Evolutionary conservation across 2,797 vertebrate genomes (phyloP), one percentile per base, ranked within the genome.

Genomic region (Anabacerthia variegaticeps): DNA sequence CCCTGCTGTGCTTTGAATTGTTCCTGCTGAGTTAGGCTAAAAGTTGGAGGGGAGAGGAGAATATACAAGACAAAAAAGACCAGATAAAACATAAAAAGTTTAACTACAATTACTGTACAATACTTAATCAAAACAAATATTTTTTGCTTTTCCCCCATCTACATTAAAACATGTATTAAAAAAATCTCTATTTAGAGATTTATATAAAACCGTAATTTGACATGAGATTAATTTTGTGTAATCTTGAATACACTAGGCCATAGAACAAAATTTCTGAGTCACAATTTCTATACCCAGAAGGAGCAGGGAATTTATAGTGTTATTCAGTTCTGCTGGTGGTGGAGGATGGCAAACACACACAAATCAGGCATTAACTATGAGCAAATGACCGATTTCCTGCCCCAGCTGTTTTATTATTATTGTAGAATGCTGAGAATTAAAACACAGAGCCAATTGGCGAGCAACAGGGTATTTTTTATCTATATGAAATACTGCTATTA

Each of bases 21-120:
- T 67, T 99, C 99, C 95, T 99, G 98, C 58, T 98, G 98, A 87
- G 99, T 99, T 84, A 99, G 97, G 97, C 99, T 99, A 90, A 80
- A 96, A 96, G 88, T 71, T 69, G 78, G 58, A 78, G 30, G 46
- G 51, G 52, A 84, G 49, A 78, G 48, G 30, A 86, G 82, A 78
- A 88, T 8, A 59, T 2, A 89, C 58, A 77, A 87, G 59, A 78
- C 12, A 93, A 52, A 96, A 93, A 39, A 1, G 43, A 5, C 4
- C 19, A 68, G 51, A 52, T 36, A 90, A 96, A 89, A 63, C 10
- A 52, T 1, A 48, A 48, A 46, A n/a, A 27, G 16, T 18, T 52
- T 49, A 85, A 73, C 66, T 34, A 49, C 32, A 54, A n/a, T 34
- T 59, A 63, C 34, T 81, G 59, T 43, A 80, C 17, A 86, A 41